Evolutionary conservation across 2,888 invertebrate genomes (phyloP).

Genomic region (Neuroscelio doddi): DNA sequence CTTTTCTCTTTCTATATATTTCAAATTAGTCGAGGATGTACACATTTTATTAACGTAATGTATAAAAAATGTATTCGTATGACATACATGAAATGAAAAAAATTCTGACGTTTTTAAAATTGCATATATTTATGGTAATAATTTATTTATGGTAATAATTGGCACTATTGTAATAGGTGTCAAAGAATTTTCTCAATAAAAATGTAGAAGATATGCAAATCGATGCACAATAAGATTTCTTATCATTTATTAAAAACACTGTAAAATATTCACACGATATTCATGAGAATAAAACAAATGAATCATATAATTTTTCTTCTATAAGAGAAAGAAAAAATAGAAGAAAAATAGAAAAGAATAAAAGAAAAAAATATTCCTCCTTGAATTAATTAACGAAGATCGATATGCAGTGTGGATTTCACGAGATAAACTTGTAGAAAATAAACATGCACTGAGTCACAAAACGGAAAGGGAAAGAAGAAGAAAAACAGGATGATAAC

Average conservation of each 20-base stretch:
- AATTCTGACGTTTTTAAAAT: no score
- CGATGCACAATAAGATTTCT: neutral
- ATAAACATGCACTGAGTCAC: slow-evolving; percentile 14
- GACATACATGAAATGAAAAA: no score
- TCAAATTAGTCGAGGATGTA: slow-evolving; percentile 8
- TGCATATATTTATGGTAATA: no score
- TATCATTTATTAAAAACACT: neutral
- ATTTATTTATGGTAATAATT: no score
- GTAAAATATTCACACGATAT: neutral
- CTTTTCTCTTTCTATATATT: neutral
- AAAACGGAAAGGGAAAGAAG: slow-evolving; percentile 27
- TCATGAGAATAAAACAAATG: neutral
- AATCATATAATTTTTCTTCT: slow-evolving; percentile 19
- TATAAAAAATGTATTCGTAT: neutral
- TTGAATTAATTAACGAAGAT: slow-evolving; percentile 58
- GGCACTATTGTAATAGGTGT: no score
- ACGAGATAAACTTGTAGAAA: slow-evolving; percentile 43
- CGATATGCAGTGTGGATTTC: slow-evolving; percentile 46
- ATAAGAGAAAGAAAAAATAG: slow-evolving; percentile 4
- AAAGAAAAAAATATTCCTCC: no score
- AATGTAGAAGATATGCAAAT: neutral
- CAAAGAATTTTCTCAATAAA: slow-evolving; percentile 6
- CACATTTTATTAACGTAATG: neutral
- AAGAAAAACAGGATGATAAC: no score
- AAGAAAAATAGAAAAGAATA: no score